Conservation (phyloP, 2,113 vertebrate species). For the Serinus canaria region DNA sequence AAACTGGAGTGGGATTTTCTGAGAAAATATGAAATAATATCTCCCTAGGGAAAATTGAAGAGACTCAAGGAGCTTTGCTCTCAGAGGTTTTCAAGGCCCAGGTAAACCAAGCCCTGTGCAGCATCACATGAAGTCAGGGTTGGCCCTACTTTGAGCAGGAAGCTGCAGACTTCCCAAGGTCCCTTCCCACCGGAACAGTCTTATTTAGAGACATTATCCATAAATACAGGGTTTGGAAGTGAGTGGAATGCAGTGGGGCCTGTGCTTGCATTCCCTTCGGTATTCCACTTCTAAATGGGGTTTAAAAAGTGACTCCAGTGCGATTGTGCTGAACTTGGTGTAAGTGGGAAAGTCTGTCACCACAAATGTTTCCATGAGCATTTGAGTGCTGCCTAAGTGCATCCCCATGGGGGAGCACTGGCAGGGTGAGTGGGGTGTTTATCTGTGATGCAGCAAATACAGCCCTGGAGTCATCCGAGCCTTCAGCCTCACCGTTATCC, state of each 20-base stretch:
- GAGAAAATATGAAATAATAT: neutral
- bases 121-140: neutral
- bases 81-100: neutral
- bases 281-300: neutral
- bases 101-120: neutral
- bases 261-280: neutral
- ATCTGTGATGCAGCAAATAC: neutral
- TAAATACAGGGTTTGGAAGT: neutral
- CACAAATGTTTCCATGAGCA: neutral
- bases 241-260: accelerated
- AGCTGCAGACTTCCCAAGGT: neutral
- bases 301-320: neutral
- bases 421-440: neutral
- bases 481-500: accelerated
- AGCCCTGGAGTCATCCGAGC: neutral
- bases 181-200: neutral
- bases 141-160: neutral
- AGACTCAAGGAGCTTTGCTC: neutral
- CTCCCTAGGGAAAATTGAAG: neutral
- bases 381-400: neutral
- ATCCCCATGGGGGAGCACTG: neutral
- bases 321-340: neutral
- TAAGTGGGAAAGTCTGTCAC: neutral
- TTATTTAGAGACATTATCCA: neutral
- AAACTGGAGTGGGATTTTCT: neutral